Evolutionary conservation across 2,113 vertebrate species (phyloP).

Genomic region (Pygoscelis antarcticus): DNA sequence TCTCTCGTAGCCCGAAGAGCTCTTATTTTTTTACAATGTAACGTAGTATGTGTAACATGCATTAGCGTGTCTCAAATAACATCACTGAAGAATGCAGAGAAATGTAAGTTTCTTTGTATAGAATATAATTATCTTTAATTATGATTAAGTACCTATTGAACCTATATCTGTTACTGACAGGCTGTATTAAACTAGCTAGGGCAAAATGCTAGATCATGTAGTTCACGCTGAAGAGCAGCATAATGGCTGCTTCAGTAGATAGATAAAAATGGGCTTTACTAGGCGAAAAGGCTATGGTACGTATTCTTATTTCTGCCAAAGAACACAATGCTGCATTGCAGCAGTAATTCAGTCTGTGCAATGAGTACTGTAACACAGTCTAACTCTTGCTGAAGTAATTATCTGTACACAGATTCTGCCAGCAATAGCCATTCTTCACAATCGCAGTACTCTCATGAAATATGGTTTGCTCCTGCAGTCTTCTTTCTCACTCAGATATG

Average conservation of each 20-base stretch:
- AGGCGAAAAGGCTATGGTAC: not conserved
- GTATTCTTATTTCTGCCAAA: not conserved
- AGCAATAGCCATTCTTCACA: not conserved
- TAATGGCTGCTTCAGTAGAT: not conserved
- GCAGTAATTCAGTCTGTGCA: constrained; percentile 17
- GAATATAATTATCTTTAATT: not conserved
- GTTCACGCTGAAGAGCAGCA: not conserved
- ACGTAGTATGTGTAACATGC: not conserved
- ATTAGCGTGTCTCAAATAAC: not conserved
- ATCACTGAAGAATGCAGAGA: not conserved
- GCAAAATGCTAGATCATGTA: not conserved
- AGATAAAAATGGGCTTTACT: not conserved
- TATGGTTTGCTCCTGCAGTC: not conserved
- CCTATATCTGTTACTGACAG: not conserved
- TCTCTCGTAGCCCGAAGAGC: not conserved
- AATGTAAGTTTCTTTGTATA: not conserved
- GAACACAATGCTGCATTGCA: constrained; percentile 58
- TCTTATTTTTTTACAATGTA: not conserved
- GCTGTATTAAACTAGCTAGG: not conserved
- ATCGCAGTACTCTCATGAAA: not conserved
- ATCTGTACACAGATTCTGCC: not conserved
- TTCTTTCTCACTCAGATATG: not conserved
- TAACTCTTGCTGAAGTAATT: constrained; percentile 1
- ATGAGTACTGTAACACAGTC: not conserved
- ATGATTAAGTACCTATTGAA: not conserved